phyloP scores from a whole-genome alignment of 2,113 vertebrate genomes.

The Bombycilla garrulus region DNA sequence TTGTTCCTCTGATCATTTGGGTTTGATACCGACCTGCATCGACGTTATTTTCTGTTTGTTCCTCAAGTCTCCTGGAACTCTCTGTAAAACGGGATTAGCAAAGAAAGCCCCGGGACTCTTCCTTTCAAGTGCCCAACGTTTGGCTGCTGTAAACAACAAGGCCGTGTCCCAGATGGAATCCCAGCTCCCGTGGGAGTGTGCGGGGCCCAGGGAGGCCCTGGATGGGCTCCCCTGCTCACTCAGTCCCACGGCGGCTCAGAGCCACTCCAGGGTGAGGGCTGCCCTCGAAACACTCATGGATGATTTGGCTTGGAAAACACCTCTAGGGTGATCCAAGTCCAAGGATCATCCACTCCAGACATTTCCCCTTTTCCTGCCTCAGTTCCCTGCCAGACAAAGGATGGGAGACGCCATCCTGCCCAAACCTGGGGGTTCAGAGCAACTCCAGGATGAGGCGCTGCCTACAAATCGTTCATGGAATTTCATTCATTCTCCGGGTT shows the following conservation, averaged over 20 bases:
- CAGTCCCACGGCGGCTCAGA: neutral
- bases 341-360: neutral
- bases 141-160: neutral
- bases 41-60: constrained; percentile 62
- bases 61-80: constrained; percentile 67
- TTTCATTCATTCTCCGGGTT: neutral
- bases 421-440: neutral
- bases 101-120: neutral
- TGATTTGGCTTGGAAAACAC: neutral
- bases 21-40: constrained; percentile 64
- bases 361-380: neutral
- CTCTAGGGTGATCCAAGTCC: neutral
- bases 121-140: neutral
- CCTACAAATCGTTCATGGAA: neutral
- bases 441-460: neutral
- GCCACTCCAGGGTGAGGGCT: neutral
- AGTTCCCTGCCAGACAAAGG: neutral
- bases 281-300: neutral
- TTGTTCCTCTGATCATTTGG: constrained; percentile 69
- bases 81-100: constrained; percentile 24
- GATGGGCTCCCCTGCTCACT: neutral
- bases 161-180: rapidly evolving
- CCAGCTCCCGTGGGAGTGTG: neutral
- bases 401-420: neutral
- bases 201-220: neutral